Base-by-base conservation (phyloP, 92 coral and sea anemone species). In the Pocillopora meandrina region DNA sequence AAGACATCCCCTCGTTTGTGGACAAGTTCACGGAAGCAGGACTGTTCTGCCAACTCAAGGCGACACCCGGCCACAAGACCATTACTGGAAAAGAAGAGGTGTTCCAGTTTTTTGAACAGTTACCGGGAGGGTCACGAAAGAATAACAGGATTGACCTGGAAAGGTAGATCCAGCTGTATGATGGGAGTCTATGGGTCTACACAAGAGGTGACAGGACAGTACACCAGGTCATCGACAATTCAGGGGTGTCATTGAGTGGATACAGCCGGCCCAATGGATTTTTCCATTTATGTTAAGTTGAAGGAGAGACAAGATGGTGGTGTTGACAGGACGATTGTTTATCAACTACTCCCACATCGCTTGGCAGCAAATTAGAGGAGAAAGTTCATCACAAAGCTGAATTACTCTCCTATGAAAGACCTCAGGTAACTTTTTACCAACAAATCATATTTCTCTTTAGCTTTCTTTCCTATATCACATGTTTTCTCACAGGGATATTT, bases 221-320 rank as follows among this genome's bases (percentile, higher is more conserved):
- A 23, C 56, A 36, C 76, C n/a, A 85, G 89, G 80, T 85, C 62
- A 79, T 85, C n/a, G 71, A 71, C 75, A 85, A 85, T 85, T 83
- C 83, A 13, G 88, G 88, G 11, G 83, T 64, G 14, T 85, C 83
- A 0, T 69, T 78, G 49, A 69, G 71, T 70, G 90, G 90, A 21
- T 86, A 70, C 69, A 86, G 85, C 73, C 85, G 80, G 66, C 81
- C 85, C 0, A 52, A 72, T 47, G 72, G 85, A 42, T 86, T 86
- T 72, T 86, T 59, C 85, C 90, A 55, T 79, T 11, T 79, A 78
- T 55, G 34, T 64, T 34, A 56, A 17, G 73, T 66, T 86, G 47
- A 78, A 86, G 78, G 85, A 86, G 80, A 17, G 85, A 47, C 63
- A 75, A 80, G 76, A 79, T 64, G 90, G 85, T 12, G 84, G 73